Evolutionary conservation across 2,113 vertebrate species (phyloP).

Genomic region (Scomber colias): DNA sequence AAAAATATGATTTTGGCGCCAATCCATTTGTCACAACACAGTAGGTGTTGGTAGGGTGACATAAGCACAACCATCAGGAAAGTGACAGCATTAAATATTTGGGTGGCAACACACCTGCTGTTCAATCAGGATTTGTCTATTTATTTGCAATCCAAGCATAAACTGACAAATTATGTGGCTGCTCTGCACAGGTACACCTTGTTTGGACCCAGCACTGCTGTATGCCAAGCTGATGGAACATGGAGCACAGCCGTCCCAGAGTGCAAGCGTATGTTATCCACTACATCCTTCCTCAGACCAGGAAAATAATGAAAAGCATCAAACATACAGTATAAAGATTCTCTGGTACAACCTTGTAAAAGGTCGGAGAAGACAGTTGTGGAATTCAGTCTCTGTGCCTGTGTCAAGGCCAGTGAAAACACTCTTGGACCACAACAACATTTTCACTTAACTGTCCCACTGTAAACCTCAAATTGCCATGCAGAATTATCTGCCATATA

Average conservation of each 20-base stretch:
- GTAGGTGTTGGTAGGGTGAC: too few species aligned
- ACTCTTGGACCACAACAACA: too few species aligned
- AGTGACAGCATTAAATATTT: too few species aligned
- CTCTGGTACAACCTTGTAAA: background rate
- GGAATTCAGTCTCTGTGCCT: background rate
- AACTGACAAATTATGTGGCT: constrained; percentile 2
- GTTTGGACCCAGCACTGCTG: constrained; percentile 76
- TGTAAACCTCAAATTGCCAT: too few species aligned
- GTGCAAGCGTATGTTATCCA: constrained; percentile 86
- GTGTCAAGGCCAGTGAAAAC: background rate
- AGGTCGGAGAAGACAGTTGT: background rate
- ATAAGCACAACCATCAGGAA: too few species aligned
- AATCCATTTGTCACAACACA: too few species aligned
- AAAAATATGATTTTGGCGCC: too few species aligned
- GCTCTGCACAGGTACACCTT: constrained; percentile 85
- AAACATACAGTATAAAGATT: background rate
- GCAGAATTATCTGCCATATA: too few species aligned
- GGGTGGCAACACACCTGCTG: too few species aligned
- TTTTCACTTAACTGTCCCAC: too few species aligned
- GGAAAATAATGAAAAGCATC: background rate
- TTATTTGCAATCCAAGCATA: background rate
- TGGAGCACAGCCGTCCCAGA: constrained; percentile 85
- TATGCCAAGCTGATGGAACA: constrained; percentile 85
- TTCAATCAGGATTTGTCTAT: background rate
- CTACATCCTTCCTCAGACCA: background rate